Conservation (phyloP, 2,113 vertebrate genomes). For the Nipponia nippon region DNA sequence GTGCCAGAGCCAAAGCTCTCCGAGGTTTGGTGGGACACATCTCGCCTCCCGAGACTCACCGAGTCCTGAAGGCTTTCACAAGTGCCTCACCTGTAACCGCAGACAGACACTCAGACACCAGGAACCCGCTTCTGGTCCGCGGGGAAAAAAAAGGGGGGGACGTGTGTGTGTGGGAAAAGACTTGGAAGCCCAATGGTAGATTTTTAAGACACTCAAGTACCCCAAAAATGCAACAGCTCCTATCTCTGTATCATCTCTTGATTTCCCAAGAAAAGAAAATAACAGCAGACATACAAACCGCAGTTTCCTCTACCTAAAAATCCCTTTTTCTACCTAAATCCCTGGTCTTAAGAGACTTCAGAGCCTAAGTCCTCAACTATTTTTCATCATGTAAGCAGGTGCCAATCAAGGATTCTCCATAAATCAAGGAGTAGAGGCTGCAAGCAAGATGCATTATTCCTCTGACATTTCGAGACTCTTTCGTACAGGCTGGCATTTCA, state of each 20-base stretch:
- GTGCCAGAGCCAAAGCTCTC: neutral
- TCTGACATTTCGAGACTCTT: neutral
- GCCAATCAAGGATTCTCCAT: neutral
- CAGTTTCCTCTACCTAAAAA: neutral
- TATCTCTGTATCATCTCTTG: rapidly evolving
- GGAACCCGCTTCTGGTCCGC: neutral
- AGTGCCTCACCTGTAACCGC: neutral
- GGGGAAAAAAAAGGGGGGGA: rapidly evolving
- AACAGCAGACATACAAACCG: neutral
- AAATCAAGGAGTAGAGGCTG: neutral
- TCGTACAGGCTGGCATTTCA: neutral
- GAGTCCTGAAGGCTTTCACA: neutral
- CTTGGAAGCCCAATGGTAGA: neutral
- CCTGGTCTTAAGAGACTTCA: neutral
- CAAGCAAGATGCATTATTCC: neutral
- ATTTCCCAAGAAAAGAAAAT: neutral
- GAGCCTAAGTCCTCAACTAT: neutral
- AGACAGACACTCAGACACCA: too few relatives aligned
- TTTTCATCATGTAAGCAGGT: neutral
- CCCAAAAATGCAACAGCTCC: neutral
- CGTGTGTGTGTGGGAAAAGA: neutral
- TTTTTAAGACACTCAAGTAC: neutral
- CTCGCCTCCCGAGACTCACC: rapidly evolving
- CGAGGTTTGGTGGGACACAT: rapidly evolving
- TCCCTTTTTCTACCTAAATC: neutral